These are phyloP conservation scores for Reinhardtius hippoglossoides DNA, from an alignment of 2,113 vertebrate genomes.

Conservation along the genomic window DNA sequence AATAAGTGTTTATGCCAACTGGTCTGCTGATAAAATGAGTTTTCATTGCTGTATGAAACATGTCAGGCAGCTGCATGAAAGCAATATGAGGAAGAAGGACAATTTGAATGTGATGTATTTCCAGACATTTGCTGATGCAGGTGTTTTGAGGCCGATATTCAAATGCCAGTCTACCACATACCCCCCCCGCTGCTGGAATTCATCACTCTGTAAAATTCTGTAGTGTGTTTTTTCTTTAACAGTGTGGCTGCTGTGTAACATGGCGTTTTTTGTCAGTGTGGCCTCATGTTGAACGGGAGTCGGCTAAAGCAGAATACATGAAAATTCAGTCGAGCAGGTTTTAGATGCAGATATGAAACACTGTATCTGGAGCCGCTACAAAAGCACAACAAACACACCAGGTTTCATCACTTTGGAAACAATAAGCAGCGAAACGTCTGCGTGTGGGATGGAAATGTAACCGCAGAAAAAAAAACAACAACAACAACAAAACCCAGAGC, in stretches of 20 bases:
- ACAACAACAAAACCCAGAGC: slow-evolving; percentile 30
- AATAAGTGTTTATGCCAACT: background rate
- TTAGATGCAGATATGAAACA: background rate
- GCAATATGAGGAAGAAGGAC: slow-evolving; percentile 9
- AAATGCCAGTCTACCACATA: slow-evolving; percentile 56
- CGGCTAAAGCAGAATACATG: background rate
- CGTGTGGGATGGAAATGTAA: slow-evolving; percentile 28
- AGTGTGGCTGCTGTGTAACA: background rate
- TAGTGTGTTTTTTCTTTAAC: background rate
- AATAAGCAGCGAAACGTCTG: slow-evolving; percentile 48
- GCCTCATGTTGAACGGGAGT: background rate
- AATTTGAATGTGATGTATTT: slow-evolving; percentile 55
- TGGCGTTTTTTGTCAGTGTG: background rate
- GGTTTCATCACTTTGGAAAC: slow-evolving; percentile 30
- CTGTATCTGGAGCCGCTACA: background rate
- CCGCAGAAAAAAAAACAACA: slow-evolving; percentile 16
- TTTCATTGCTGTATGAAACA: slow-evolving; percentile 29
- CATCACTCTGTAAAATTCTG: slow-evolving; percentile 32
- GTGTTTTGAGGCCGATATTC: slow-evolving; percentile 58
- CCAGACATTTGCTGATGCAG: slow-evolving; percentile 65
- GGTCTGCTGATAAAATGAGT: slow-evolving; percentile 9
- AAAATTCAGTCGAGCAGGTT: background rate
- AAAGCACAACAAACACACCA: background rate
- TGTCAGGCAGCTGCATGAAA: slow-evolving; percentile 20
- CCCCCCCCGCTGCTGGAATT: background rate